phyloP scores from a whole-genome alignment of 2,113 vertebrate genomes.

The Edolisoma coerulescens region DNA sequence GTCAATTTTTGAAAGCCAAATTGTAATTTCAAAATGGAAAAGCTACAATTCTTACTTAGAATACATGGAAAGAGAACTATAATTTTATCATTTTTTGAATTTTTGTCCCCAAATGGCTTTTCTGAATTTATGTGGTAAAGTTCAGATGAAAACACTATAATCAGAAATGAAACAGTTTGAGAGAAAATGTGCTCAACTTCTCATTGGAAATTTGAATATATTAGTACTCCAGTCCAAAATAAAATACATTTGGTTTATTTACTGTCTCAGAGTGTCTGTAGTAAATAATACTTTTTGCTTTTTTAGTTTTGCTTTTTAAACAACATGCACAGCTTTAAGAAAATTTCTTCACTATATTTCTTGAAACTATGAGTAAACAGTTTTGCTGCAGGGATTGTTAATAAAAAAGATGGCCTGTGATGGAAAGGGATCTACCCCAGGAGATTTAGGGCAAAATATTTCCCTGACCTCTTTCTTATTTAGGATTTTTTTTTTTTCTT shows the following conservation, averaged over 20 bases:
- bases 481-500: neutral
- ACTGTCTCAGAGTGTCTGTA: neutral
- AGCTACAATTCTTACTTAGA: neutral
- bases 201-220: neutral
- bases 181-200: neutral
- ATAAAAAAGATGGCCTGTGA: neutral
- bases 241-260: neutral
- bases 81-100: neutral
- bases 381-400: neutral
- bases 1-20: neutral
- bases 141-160: neutral
- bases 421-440: neutral
- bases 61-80: neutral
- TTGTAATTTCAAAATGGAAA: neutral
- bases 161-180: neutral
- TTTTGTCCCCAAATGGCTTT: neutral
- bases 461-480: neutral
- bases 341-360: neutral
- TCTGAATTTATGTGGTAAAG: neutral
- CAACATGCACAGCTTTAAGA: neutral
- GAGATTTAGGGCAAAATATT: neutral
- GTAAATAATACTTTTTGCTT: neutral
- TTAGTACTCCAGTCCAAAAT: neutral
- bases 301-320: neutral
- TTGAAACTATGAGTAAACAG: neutral